Percentiles rank a stretch among this genome's conserved stretches.
Evolutionary conservation across 2,888 invertebrate genomes (phyloP).

Genomic region (Hedya salicella): DNA sequence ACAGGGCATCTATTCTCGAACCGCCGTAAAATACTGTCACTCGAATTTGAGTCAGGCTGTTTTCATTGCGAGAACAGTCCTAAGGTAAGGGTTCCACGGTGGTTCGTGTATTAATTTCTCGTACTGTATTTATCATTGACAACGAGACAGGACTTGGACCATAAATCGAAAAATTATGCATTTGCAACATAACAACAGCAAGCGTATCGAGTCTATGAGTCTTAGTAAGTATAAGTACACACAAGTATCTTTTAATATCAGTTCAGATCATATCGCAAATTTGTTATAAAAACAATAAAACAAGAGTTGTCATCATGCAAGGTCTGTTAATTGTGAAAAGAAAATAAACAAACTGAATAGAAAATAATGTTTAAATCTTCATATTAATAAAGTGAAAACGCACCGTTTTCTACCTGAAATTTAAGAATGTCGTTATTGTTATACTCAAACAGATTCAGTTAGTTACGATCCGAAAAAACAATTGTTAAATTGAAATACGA

Average conservation of each 20-base stretch:
- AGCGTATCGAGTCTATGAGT: constrained; percentile 24
- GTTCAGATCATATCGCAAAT: not conserved
- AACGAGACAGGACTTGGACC: too few species aligned
- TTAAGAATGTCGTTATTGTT: constrained; percentile 35
- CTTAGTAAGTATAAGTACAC: constrained; percentile 3
- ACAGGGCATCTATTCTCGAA: too few species aligned
- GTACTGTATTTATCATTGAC: too few species aligned
- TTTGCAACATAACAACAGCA: not conserved
- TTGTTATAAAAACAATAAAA: constrained; percentile 5
- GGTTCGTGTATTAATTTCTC: too few species aligned
- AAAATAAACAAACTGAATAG: constrained; percentile 35
- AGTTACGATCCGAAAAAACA: constrained; percentile 2
- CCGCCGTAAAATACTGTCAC: too few species aligned
- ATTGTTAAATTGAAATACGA: not conserved
- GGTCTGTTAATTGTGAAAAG: constrained; percentile 45
- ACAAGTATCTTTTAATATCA: not conserved
- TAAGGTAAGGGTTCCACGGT: too few species aligned
- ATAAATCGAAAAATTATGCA: too few species aligned
- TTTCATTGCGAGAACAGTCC: too few species aligned
- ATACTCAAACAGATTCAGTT: not conserved
- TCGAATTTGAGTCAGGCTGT: too few species aligned
- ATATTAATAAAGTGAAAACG: constrained; percentile 45
- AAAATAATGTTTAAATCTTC: constrained; percentile 34
- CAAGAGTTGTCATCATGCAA: constrained; percentile 27
- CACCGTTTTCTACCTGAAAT: constrained; percentile 51